Conservation (phyloP, 2,888 invertebrate genomes). For the Candidula unifasciata region DNA sequence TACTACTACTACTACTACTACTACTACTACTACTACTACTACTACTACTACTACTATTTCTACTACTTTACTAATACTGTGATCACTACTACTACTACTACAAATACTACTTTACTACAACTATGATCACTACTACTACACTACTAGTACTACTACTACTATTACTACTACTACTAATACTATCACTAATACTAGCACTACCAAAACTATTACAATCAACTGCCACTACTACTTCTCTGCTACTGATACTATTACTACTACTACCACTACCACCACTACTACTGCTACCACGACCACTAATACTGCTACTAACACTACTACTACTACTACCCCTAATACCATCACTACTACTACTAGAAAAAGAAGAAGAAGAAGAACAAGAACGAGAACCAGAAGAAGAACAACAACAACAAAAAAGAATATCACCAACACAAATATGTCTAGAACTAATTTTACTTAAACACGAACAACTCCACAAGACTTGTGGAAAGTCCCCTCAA, state of each 20-base stretch:
- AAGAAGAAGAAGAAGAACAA: too few relatives aligned
- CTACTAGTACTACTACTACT: slow-evolving; percentile 26
- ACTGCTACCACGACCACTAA: slow-evolving; percentile 18
- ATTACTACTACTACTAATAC: slow-evolving; percentile 20
- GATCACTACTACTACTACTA: slow-evolving; percentile 1
- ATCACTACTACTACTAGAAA: too few relatives aligned
- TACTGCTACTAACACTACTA: background rate
- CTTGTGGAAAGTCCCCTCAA: too few relatives aligned
- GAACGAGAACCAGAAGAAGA: too few relatives aligned
- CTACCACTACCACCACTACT: slow-evolving; percentile 5
- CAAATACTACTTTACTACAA: slow-evolving; percentile 28
- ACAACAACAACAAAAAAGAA: too few relatives aligned
- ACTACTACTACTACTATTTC: background rate
- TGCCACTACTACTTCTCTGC: too few relatives aligned
- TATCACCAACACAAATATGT: too few relatives aligned
- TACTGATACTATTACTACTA: background rate
- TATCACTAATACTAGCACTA: background rate
- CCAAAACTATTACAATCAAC: background rate
- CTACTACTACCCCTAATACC: too few relatives aligned
- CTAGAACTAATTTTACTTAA: too few relatives aligned
- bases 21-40: background rate
- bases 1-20: slow-evolving; percentile 11
- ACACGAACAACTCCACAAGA: too few relatives aligned
- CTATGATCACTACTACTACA: background rate
- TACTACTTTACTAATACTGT: slow-evolving; percentile 11